Conservation (phyloP, 2,797 vertebrate genomes). For the Megaceryle alcyon region DNA sequence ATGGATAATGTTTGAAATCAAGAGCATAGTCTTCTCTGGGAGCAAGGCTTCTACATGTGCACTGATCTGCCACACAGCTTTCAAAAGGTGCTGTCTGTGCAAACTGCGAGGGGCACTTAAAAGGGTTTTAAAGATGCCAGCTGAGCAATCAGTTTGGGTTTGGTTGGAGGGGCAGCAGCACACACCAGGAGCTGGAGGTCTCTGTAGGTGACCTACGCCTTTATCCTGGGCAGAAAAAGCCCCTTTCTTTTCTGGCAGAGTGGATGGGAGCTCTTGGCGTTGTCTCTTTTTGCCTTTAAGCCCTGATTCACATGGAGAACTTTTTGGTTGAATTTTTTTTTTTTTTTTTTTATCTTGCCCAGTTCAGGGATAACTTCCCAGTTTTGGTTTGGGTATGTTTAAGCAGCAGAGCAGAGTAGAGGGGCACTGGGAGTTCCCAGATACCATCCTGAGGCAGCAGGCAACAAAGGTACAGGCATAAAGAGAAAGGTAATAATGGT, state of each 20-base stretch:
- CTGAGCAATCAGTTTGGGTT: neutral
- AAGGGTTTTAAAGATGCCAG: neutral
- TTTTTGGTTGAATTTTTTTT: rapidly evolving
- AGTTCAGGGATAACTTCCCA: neutral
- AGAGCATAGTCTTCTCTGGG: neutral
- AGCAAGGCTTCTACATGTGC: neutral
- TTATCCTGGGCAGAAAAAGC: neutral
- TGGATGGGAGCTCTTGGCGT: neutral
- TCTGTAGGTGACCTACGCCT: no score
- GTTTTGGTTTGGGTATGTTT: neutral
- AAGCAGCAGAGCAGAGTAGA: neutral
- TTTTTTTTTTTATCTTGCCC: neutral
- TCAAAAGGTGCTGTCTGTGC: neutral
- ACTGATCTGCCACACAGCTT: neutral
- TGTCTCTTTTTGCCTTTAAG: neutral
- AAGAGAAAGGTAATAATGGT: rapidly evolving
- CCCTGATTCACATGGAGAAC: neutral
- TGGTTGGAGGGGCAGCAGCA: neutral
- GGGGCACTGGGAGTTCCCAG: neutral
- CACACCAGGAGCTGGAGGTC: neutral
- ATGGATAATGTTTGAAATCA: neutral
- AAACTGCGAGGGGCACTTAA: neutral
- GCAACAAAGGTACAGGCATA: neutral
- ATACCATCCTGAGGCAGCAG: rapidly evolving
- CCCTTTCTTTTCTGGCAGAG: neutral